These are phyloP conservation scores for Taeniopygia guttata DNA, from an alignment of 2,797 vertebrate genomes.

Conservation along the genomic window DNA sequence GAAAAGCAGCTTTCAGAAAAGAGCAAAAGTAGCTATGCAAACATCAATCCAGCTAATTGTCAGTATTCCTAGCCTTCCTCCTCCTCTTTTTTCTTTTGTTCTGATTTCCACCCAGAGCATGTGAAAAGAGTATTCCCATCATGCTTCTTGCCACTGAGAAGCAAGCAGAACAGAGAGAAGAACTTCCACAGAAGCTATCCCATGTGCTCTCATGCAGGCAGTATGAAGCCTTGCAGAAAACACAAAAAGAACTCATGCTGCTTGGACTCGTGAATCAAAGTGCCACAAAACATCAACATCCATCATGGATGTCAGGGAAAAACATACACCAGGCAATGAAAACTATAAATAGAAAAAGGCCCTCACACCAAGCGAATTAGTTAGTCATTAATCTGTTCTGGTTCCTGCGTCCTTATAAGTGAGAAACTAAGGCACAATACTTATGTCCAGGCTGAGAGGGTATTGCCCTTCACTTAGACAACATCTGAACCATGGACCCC, in stretches of 20 bases:
- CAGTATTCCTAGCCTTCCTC: neutral
- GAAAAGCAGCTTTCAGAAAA: neutral
- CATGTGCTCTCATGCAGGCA: neutral
- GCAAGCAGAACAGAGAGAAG: neutral
- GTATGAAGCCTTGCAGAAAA: neutral
- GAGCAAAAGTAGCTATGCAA: neutral
- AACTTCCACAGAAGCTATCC: neutral
- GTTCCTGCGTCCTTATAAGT: neutral
- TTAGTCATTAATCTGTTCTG: neutral
- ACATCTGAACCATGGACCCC: neutral
- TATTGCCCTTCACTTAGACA: neutral
- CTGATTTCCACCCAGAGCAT: neutral
- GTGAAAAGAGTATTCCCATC: neutral
- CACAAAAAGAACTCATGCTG: neutral
- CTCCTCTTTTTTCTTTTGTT: neutral
- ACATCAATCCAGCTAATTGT: neutral
- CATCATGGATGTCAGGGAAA: neutral
- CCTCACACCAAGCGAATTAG: neutral
- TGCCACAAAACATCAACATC: neutral
- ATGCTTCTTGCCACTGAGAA: neutral
- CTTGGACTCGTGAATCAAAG: neutral
- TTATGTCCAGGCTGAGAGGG: neutral
- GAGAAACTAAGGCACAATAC: neutral
- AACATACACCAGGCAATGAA: neutral
- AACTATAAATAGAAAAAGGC: neutral